phyloP scores from a whole-genome alignment of 2,888 invertebrate genomes.

The Drosophila lacicola region DNA sequence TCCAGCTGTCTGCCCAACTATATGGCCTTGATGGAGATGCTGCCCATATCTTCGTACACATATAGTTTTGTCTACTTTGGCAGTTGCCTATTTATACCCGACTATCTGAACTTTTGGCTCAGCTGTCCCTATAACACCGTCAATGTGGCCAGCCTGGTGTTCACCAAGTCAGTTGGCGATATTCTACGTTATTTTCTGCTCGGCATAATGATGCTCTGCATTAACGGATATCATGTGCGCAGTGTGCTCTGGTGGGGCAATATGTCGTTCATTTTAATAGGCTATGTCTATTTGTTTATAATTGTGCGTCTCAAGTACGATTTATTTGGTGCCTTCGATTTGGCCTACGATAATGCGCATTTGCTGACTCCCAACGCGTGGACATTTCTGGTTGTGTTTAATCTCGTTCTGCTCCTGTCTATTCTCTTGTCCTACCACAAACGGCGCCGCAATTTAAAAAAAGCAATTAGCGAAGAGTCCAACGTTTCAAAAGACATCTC shows the following conservation, averaged over 20 bases:
- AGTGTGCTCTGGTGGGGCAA: conserved; percentile 42
- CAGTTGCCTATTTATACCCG: conserved; percentile 16
- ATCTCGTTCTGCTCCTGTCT: neutral
- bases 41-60: conserved; percentile 39
- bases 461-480: neutral
- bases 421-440: conserved; percentile 32
- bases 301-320: conserved; percentile 11
- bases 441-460: neutral
- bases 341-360: conserved; percentile 1
- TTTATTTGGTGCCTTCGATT: neutral
- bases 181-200: conserved; percentile 22
- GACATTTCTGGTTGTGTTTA: conserved; percentile 4
- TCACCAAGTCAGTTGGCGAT: conserved; percentile 29
- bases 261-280: conserved; percentile 34
- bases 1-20: conserved; percentile 56
- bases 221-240: conserved; percentile 28
- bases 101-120: conserved; percentile 8
- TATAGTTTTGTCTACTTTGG: conserved; percentile 39
- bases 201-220: conserved; percentile 42
- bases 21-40: conserved; percentile 36
- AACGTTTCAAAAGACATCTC: neutral
- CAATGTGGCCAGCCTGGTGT: conserved; percentile 15
- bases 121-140: neutral
- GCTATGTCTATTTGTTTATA: conserved; percentile 25
- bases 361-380: conserved; percentile 11